Evolutionary conservation across 2,888 invertebrate species (phyloP).

Genomic region (Mimachlamys varia): DNA sequence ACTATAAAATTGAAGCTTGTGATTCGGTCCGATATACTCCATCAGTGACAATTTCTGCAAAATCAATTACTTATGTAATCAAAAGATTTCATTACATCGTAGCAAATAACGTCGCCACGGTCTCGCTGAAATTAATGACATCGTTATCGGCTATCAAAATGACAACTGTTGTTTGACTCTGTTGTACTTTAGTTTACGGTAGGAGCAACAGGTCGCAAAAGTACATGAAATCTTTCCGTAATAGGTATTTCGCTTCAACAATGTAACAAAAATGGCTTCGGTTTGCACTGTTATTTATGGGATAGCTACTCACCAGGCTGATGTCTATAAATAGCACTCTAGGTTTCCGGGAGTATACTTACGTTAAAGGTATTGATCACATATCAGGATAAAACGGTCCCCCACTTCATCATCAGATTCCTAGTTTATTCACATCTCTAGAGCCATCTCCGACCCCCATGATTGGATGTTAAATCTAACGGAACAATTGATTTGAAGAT

Average conservation of each 20-base stretch:
- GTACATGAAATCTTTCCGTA: not conserved
- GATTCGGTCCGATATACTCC: not conserved
- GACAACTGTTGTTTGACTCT: not conserved
- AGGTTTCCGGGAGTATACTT: not conserved
- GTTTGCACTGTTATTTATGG: not conserved
- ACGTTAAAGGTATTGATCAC: not conserved
- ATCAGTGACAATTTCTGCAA: not conserved
- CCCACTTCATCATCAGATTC: not conserved
- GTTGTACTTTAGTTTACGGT: not conserved
- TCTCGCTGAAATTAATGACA: not conserved
- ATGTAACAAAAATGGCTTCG: not conserved
- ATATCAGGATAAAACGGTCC: not conserved
- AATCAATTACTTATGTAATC: slow-evolving; percentile 23
- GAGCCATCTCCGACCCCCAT: not conserved
- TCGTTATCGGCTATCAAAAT: not conserved
- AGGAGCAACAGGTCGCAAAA: not conserved
- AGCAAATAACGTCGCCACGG: not conserved
- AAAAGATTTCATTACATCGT: not conserved
- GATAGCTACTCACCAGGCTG: not conserved
- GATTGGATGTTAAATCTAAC: not conserved
- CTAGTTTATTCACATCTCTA: not conserved
- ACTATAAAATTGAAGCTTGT: not conserved
- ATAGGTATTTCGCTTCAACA: not conserved
- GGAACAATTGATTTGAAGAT: not conserved
- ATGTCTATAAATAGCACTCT: not conserved